Conservation (phyloP, 1,140 invertebrate species). For the Ooceraea biroi region DNA sequence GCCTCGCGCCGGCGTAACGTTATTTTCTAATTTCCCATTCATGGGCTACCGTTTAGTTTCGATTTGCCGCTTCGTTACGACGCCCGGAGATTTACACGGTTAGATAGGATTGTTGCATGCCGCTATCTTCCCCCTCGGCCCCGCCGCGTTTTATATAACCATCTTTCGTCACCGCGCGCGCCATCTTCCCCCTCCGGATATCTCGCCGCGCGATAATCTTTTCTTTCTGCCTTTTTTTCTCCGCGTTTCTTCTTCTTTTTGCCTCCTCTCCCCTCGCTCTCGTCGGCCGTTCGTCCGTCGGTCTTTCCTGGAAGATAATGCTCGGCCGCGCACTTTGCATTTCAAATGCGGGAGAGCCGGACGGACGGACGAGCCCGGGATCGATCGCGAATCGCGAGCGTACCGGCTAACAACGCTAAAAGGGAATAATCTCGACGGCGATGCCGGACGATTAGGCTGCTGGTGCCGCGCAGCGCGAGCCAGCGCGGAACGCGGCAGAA, state of each 20-base stretch:
- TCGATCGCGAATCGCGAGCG: conserved; percentile 75
- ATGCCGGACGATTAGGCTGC: conserved; percentile 45
- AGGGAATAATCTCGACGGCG: conserved; percentile 60
- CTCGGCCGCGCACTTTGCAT: conserved; percentile 79
- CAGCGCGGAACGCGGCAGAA: not conserved
- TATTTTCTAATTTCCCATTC: conserved; percentile 84
- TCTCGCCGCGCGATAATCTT: conserved; percentile 69
- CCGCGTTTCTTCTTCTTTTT: conserved; percentile 65
- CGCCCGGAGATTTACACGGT: conserved; percentile 81
- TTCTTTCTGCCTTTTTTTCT: conserved; percentile 46
- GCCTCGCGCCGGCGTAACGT: conserved; percentile 78
- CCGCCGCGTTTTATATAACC: conserved; percentile 80
- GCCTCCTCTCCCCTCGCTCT: not conserved
- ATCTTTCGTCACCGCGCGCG: conserved; percentile 80
- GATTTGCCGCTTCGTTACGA: conserved; percentile 84
- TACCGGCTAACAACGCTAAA: conserved; percentile 58
- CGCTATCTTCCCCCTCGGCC: conserved; percentile 17
- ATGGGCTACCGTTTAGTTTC: conserved; percentile 83
- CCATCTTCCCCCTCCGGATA: conserved; percentile 69
- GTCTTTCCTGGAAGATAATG: conserved; percentile 78
- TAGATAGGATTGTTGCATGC: conserved; percentile 82
- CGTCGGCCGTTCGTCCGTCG: conserved; percentile 24
- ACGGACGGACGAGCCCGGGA: conserved; percentile 67
- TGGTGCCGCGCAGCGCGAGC: not conserved
- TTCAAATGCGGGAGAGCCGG: conserved; percentile 78